Evolutionary conservation across 2,113 vertebrate species (phyloP), one percentile per base, ranked within the genome.

Genomic region (Antigone vipio): DNA sequence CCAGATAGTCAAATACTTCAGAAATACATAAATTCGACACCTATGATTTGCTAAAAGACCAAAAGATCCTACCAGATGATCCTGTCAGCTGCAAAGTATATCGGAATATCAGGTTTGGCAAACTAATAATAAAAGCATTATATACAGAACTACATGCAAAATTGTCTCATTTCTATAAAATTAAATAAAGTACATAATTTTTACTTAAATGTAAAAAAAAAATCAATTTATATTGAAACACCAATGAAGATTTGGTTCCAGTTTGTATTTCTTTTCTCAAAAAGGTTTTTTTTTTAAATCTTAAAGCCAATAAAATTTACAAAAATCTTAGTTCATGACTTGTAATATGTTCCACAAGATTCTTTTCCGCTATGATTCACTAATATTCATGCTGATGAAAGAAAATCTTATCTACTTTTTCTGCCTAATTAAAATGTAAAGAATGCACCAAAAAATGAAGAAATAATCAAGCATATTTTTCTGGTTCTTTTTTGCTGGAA

Each of bases 381-480:
- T 86, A 94, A 93, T 89, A 93, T 94, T 96, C 78, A 86, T 55
- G 86, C 88, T 92, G 94, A 95, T 94, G 88, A 92, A 94, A 96
- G 95, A 94, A 96, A 97, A 97, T 96, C 79, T 96, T 84, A 90
- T 97, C 89, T 89, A 68, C 77, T 78, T 93, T 95, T 92, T 93
- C 74, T 93, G 87, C 64, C 80, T 94, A 95, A 94, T 97, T 97
- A 94, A 97, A 92, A 94, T 84, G 49, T 93, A 79, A 95, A 97
- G 94, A 97, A 95, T 80, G 93, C 78, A 95, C 30, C 77, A 80
- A 78, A 93, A 94, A 92, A 34, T 15, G 66, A 90, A 95, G 93
- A 93, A 92, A 97, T 92, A 97, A 95, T 96, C 93, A 97, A 96
- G 96, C 80, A 53, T 81, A 94, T 93, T 97, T 96, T 97, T 96